phyloP scores from a whole-genome alignment of 2,797 vertebrate species.

The Sebastes variabilis region DNA sequence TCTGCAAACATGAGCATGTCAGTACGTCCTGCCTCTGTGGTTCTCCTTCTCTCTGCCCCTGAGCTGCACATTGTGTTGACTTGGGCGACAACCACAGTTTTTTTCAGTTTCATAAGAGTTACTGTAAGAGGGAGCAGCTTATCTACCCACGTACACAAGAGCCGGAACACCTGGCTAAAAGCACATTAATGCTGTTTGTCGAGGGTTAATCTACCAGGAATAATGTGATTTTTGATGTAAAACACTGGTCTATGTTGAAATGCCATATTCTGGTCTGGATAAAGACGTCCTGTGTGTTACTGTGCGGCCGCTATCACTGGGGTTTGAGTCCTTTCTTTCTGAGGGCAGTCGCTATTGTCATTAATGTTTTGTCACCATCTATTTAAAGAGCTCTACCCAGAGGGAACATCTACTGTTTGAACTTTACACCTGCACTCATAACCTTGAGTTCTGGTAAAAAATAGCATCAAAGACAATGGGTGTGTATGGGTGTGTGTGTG shows the following conservation, averaged over 20 bases:
- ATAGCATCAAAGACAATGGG: slow-evolving; percentile 17
- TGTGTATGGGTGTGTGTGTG: not conserved
- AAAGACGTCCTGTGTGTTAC: not conserved
- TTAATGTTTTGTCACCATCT: slow-evolving; percentile 36
- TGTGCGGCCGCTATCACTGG: not conserved
- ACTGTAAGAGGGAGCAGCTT: not conserved
- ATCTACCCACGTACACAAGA: not conserved
- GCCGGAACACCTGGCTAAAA: not conserved
- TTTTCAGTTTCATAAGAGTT: not conserved
- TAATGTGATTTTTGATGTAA: not conserved
- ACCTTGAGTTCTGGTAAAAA: slow-evolving; percentile 46
- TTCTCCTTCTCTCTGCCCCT: not conserved
- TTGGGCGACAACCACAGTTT: not conserved
- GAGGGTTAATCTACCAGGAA: not conserved
- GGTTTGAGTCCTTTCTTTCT: slow-evolving; percentile 1
- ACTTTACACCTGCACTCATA: slow-evolving; percentile 36
- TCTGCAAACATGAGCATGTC: slow-evolving; percentile 44
- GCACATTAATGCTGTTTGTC: not conserved
- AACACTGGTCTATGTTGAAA: not conserved
- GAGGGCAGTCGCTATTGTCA: not conserved
- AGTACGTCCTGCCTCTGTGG: not conserved
- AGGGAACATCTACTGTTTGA: slow-evolving; percentile 19
- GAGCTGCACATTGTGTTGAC: slow-evolving; percentile 8
- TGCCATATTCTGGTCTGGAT: not conserved
- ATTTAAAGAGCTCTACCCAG: slow-evolving; percentile 34